Conservation (phyloP, 2,797 vertebrate genomes). For the Sylvia borin region DNA sequence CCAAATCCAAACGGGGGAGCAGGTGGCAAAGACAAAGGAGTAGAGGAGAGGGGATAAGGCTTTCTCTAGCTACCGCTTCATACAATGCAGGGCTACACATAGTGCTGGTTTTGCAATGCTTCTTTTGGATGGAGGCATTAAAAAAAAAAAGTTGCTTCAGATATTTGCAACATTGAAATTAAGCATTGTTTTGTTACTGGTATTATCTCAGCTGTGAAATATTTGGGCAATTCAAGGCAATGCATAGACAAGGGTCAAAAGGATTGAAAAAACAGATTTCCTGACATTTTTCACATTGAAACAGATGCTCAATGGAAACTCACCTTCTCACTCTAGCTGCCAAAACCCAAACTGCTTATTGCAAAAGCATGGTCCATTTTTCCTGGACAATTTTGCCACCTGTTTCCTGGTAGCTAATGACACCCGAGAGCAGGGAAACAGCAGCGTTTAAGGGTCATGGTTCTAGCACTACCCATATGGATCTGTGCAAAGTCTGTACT, state of each 20-base stretch:
- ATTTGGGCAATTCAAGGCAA: neutral
- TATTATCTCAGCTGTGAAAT: neutral
- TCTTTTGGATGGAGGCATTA: neutral
- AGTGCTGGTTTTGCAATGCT: neutral
- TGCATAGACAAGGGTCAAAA: neutral
- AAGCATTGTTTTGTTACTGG: neutral
- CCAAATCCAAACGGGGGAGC: neutral
- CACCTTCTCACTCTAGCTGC: neutral
- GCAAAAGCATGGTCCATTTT: neutral
- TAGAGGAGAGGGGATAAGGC: neutral
- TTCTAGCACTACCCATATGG: neutral
- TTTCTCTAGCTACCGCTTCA: neutral
- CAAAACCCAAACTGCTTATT: neutral
- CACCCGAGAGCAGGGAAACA: neutral
- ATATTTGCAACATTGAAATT: neutral
- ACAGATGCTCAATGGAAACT: neutral
- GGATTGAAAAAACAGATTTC: constrained; percentile 4
- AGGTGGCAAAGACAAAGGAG: neutral
- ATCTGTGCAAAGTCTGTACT: neutral
- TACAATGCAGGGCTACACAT: neutral
- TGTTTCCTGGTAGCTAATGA: constrained; percentile 58
- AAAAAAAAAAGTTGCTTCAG: neutral
- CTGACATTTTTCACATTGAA: constrained; percentile 2
- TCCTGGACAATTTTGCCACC: constrained; percentile 17
- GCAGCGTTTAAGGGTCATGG: neutral